Evolutionary conservation across 2,888 invertebrate species (phyloP), one percentile per base, ranked within the genome.

Genomic region (Erannis defoliaria): DNA sequence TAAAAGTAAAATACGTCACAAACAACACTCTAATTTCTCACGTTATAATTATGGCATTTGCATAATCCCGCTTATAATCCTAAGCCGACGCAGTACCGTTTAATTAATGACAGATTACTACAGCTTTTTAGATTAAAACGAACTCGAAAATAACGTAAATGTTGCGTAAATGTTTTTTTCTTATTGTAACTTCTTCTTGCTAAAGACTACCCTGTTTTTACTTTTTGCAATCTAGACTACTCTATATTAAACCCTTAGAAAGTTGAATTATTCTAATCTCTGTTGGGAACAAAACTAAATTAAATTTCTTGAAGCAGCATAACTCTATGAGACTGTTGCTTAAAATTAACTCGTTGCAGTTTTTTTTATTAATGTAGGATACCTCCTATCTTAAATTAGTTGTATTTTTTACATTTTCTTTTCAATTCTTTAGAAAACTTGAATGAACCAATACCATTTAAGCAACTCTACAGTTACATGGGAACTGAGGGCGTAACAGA

Each of bases 21-120:
- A 35, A 35, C 33, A 35, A 5, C 19, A 40, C 10, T 19, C 40
- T 19, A 9, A 40, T 19, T 40, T 40, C 19, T 40, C 40, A 19
- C 10, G 12, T 5, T 14, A 37, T 16, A 38, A 5, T n/a, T n/a
- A n/a, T n/a, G 3, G n/a, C 40, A 42, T 35, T 37, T 46, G 9
- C 29, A 3, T 55, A 46, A 55, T 55, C 29, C 46, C 10, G 59
- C 31, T 48, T 48, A 54, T 33, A 35, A 35, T 33, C 23, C 18
- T 59, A 49, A 54, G 31, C 54, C 33, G 42, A 21, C 16, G 21
- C 2, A 6, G 16, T 19, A 14, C 42, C 29, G 31, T 54, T 46
- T 49, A 54, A 54, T 48, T 48, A 53, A 54, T 49, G 42, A 14
- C 46, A 48, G 59, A 42, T 51, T 58, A 37, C 23, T 51, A 18